phyloP scores from a whole-genome alignment of 2,797 vertebrate species.

The Selene dorsalis region DNA sequence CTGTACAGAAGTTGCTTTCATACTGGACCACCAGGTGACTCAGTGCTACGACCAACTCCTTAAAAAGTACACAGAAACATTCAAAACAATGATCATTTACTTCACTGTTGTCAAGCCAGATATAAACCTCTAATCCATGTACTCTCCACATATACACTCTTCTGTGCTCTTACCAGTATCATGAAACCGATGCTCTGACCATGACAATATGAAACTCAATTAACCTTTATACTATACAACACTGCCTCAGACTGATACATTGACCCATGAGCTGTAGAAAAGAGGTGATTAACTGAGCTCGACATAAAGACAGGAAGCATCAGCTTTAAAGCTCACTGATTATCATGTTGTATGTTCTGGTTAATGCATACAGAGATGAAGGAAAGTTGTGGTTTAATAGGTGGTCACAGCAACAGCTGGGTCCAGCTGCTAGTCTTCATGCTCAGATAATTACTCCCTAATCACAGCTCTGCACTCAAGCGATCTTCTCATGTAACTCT shows the following conservation, averaged over 20 bases:
- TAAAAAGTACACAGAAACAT: slow-evolving; percentile 1
- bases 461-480: neutral
- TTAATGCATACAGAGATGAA: neutral
- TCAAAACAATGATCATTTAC: neutral
- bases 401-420: neutral
- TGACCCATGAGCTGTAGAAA: neutral
- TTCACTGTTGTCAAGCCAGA: too few relatives aligned
- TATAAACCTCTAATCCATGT: neutral
- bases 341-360: neutral
- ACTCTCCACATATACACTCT: neutral
- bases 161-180: neutral
- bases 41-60: slow-evolving; percentile 98
- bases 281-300: neutral
- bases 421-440: neutral
- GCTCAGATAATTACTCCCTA: neutral
- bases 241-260: neutral
- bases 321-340: neutral
- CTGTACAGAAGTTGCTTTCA: slow-evolving; percentile 98
- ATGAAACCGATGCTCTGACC: neutral
- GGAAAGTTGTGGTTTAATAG: neutral
- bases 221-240: neutral
- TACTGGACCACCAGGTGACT: slow-evolving; percentile 98
- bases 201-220: neutral
- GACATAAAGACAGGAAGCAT: neutral
- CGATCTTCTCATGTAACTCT: neutral